Evolutionary conservation across 2,888 invertebrate species (phyloP), one percentile per base, ranked within the genome.

Genomic region (Bruchidius siliquastri): DNA sequence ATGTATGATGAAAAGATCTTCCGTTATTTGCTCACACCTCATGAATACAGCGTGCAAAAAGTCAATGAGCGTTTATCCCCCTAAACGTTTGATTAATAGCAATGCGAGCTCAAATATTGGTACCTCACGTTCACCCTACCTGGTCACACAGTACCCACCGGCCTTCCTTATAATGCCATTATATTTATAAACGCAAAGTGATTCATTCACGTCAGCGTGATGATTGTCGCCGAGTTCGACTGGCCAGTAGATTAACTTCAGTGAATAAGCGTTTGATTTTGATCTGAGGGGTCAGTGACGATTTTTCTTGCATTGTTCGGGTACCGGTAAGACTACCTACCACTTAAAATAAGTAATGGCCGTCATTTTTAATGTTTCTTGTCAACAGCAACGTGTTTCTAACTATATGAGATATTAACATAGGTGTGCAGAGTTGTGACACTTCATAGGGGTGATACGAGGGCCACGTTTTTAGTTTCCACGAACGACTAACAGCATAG

Each of bases 301-400:
- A 49, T 49, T 49, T 49, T 49, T 49, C 49, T 49, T 49, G 8
- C 49, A 49, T 49, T 49, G 49, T 49, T 49, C 49, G 1, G 10
- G 26, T 26, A 26, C 26, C 26, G 26, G 26, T 26, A 68, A 77
- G 78, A 80, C 79, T 78, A 78, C 79, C 77, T 78, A 77, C 76
- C 81, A 80, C 81, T 82, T 79, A 77, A 82, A 80, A 80, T 83
- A 82, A 83, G 81, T 83, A 82, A 83, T 83, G 81, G 79, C 76
- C 77, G 80, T 83, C 81, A 83, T 84, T 84, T 84, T 83, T 83
- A 82, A 82, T 82, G 77, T 77, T 77, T 71, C 77, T 78, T 79
- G 79, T 80, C 81, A 80, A 79, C 81, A 80, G 49, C 49, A 49
- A 49, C 49, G 49, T 49, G 49, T 49, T 49, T 49, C 49, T 49